phyloP scores from a whole-genome alignment of 2,113 vertebrate species.

The Myiopsitta monachus region DNA sequence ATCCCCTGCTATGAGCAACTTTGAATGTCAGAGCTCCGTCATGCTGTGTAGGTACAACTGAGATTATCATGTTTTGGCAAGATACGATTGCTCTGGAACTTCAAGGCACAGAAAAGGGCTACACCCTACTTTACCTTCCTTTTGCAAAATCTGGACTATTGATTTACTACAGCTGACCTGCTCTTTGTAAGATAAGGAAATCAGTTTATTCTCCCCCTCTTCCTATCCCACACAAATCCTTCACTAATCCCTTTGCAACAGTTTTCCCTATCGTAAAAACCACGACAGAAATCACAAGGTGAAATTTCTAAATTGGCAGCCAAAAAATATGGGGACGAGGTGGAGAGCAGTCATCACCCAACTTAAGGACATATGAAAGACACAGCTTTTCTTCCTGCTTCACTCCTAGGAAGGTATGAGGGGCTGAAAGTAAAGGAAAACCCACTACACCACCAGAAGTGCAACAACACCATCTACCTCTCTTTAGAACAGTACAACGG shows the following conservation, averaged over 20 bases:
- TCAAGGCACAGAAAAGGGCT: not conserved
- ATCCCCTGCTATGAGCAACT: not conserved
- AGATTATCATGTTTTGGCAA: not conserved
- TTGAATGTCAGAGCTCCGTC: not conserved
- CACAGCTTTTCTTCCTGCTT: not conserved
- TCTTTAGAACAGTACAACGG: not conserved
- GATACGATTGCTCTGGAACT: conserved; percentile 9
- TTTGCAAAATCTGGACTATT: not conserved
- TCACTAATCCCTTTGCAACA: not conserved
- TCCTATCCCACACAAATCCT: not conserved
- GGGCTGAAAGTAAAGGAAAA: not conserved
- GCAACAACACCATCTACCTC: not conserved
- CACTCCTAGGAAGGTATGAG: not conserved
- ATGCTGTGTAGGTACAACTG: not conserved
- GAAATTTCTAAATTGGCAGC: not conserved
- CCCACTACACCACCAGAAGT: not conserved
- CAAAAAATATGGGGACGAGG: not conserved
- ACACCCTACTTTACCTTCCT: not conserved
- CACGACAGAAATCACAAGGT: not conserved
- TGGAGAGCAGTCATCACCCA: not conserved
- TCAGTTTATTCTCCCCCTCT: not conserved
- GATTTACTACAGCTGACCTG: not conserved
- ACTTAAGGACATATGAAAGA: not conserved
- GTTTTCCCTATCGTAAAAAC: not conserved
- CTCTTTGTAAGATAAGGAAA: not conserved